Percentiles rank a stretch among this genome's conserved stretches.
Evolutionary conservation across 23 tunicate species (phyloP).

Genomic region (Halocynthia aurantium): DNA sequence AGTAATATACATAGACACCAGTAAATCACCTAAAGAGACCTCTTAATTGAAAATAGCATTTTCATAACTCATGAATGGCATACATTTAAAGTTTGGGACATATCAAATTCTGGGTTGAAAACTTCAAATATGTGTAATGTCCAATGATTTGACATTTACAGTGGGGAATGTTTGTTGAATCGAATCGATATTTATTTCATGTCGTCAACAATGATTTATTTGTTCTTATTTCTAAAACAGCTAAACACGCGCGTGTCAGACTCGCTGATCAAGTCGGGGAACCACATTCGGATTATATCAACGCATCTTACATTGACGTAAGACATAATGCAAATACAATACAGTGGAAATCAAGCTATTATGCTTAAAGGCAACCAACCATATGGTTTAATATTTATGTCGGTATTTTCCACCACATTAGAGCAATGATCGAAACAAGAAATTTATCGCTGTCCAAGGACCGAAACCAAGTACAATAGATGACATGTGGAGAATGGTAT

Average conservation of each 20-base stretch:
- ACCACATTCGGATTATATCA: constrained; percentile 32
- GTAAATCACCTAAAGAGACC: too few species aligned
- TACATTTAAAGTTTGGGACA: too few species aligned
- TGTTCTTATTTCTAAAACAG: background rate
- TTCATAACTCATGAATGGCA: too few species aligned
- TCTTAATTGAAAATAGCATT: too few species aligned
- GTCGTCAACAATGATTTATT: too few species aligned
- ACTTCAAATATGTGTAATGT: background rate
- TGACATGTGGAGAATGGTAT: constrained; percentile 49
- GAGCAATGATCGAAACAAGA: constrained; percentile 14
- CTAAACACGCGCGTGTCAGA: background rate
- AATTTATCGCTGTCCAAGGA: constrained; percentile 58
- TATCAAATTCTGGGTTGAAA: too few species aligned
- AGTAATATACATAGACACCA: too few species aligned
- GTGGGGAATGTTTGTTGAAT: too few species aligned
- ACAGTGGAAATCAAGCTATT: background rate
- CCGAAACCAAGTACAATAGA: constrained; percentile 36
- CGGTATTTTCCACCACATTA: background rate
- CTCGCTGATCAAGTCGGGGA: background rate
- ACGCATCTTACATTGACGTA: constrained; percentile 49
- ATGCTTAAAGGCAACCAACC: too few species aligned
- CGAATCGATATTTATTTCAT: too few species aligned
- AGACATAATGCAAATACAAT: background rate
- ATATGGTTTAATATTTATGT: too few species aligned
- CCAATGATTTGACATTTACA: too few species aligned